Percentiles rank a stretch among this genome's conserved stretches.
Evolutionary conservation across 2,888 invertebrate species (phyloP).

Genomic region (Acanthosepion lycidas): DNA sequence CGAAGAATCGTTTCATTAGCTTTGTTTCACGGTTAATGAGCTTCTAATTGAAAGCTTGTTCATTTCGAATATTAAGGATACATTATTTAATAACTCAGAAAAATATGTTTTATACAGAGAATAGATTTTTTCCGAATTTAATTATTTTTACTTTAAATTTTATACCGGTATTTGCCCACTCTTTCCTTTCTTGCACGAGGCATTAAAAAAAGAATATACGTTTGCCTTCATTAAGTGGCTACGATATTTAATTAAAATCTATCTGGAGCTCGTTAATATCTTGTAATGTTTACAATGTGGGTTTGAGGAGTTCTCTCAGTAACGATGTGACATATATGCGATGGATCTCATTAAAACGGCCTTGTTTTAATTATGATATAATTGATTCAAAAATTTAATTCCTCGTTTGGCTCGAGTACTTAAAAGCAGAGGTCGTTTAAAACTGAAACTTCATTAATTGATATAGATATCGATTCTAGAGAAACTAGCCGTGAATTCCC

Average conservation of each 20-base stretch:
- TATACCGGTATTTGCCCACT: background rate
- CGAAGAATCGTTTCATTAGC: too few species aligned
- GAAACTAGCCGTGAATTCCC: background rate
- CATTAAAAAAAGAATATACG: background rate
- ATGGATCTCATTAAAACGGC: background rate
- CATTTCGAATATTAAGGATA: too few species aligned
- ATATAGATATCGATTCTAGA: background rate
- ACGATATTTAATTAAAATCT: background rate
- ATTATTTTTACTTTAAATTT: too few species aligned
- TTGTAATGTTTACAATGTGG: background rate
- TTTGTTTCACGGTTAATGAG: too few species aligned
- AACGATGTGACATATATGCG: background rate
- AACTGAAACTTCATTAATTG: background rate
- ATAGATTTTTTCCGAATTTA: too few species aligned
- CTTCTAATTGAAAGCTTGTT: too few species aligned
- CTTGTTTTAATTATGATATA: background rate
- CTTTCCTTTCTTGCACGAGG: background rate
- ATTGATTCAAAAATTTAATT: background rate
- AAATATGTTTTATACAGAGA: too few species aligned
- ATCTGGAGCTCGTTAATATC: background rate
- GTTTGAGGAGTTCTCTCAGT: background rate
- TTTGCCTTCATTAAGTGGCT: background rate
- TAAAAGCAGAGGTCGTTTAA: background rate
- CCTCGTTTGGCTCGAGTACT: background rate
- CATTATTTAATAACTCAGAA: too few species aligned